phyloP scores from a whole-genome alignment of 2,797 vertebrate species.

The Micrastur ruficollis region DNA sequence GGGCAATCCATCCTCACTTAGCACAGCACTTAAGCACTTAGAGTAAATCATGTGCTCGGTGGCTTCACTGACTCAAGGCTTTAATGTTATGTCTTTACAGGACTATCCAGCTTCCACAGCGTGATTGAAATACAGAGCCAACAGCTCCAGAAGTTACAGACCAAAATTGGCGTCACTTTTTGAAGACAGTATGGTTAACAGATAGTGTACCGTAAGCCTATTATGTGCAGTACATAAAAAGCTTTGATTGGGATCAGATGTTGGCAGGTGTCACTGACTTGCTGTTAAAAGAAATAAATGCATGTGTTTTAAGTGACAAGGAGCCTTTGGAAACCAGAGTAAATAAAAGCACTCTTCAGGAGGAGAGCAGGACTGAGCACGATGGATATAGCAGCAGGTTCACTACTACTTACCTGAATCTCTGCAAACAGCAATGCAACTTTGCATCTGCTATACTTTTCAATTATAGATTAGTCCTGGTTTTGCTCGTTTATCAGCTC shows the following conservation, averaged over 20 bases:
- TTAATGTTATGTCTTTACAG: not conserved
- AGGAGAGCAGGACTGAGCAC: not conserved
- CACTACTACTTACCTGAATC: not conserved
- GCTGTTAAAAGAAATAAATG: not conserved
- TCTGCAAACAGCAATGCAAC: not conserved
- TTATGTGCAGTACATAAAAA: not conserved
- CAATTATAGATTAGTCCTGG: not conserved
- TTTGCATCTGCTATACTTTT: not conserved
- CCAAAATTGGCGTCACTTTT: not conserved
- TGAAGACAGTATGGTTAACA: not conserved
- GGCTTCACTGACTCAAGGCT: not conserved
- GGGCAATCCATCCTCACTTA: not conserved
- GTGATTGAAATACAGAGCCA: not conserved
- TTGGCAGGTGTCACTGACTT: not conserved
- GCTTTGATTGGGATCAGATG: not conserved
- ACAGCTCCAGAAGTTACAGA: not conserved
- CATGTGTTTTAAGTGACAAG: not conserved
- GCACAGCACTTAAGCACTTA: constrained; percentile 42
- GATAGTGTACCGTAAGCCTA: not conserved
- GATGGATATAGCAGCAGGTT: not conserved
- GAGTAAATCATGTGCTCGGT: constrained; percentile 20
- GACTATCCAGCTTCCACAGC: not conserved
- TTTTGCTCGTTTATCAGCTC: not conserved
- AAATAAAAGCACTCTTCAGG: not conserved
- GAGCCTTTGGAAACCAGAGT: not conserved